Conservation (phyloP, 1,140 invertebrate species). For the Zelostemma sp. region DNA sequence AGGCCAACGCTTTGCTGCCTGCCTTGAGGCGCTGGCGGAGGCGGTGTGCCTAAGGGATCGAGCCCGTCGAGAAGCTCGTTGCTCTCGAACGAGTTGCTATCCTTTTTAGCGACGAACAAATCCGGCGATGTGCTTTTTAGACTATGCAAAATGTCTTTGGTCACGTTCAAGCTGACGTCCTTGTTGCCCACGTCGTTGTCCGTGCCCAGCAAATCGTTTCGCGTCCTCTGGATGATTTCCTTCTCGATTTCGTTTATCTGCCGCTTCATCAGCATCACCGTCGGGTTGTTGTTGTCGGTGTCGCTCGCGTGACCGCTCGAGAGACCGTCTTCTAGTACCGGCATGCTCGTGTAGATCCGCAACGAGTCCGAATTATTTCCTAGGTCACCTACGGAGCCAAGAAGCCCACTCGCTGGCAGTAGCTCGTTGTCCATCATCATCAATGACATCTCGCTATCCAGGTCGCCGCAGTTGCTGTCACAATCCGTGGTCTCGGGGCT, state of each 20-base stretch:
- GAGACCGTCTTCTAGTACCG: slow-evolving; percentile 94
- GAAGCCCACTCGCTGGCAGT: slow-evolving; percentile 61
- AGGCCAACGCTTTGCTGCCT: slow-evolving; percentile 63
- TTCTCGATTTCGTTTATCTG: slow-evolving; percentile 82
- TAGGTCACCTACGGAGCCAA: slow-evolving; percentile 71
- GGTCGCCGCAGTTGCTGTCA: slow-evolving; percentile 87
- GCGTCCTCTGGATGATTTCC: slow-evolving; percentile 77
- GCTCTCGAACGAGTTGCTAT: slow-evolving; percentile 64
- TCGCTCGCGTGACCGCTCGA: slow-evolving; percentile 93
- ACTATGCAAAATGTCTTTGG: slow-evolving; percentile 63
- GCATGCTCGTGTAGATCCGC: slow-evolving; percentile 81
- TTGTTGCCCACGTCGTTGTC: slow-evolving; percentile 53
- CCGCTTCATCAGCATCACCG: slow-evolving; percentile 79
- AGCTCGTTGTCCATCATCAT: slow-evolving; percentile 80
- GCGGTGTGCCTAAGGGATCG: slow-evolving; percentile 77
- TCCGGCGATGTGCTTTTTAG: slow-evolving; percentile 66
- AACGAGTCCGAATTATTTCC: slow-evolving; percentile 72
- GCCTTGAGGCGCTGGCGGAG: slow-evolving; percentile 77
- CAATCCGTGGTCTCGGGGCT: slow-evolving; percentile 97
- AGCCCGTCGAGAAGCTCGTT: slow-evolving; percentile 73
- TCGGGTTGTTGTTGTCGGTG: slow-evolving; percentile 87
- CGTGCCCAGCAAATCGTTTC: slow-evolving; percentile 57
- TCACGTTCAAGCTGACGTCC: slow-evolving; percentile 62
- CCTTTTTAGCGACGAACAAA: slow-evolving; percentile 69
- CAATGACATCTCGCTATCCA: slow-evolving; percentile 84